A percentile compares a stretch with the other conserved stretches of the same genome.
These are phyloP conservation scores for Callorhinus ursinus DNA, from an alignment of 2,113 vertebrate genomes.

Conservation along the genomic window DNA sequence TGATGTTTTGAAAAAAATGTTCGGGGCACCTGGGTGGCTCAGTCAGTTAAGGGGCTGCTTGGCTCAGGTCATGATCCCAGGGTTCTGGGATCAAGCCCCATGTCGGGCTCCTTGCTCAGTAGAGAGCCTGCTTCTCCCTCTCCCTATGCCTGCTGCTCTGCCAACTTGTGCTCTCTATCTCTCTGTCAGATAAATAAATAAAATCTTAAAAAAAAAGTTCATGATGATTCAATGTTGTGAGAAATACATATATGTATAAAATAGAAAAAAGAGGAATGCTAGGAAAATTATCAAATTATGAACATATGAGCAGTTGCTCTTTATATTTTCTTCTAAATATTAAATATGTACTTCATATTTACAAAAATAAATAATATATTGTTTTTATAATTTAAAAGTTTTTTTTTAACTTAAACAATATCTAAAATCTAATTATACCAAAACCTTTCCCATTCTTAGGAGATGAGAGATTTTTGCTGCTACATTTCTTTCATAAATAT, in stretches of 20 bases:
- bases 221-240: background rate
- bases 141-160: no score
- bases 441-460: background rate
- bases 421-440: background rate
- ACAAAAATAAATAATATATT: background rate
- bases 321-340: background rate
- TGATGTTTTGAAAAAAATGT: background rate
- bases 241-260: background rate
- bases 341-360: background rate
- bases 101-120: no score
- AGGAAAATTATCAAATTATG: background rate
- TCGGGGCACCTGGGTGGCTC: no score
- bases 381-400: background rate
- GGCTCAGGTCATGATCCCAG: no score
- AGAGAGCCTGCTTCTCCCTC: no score
- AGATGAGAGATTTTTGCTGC: background rate
- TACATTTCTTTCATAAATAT: background rate
- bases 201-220: background rate
- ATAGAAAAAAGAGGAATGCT: background rate
- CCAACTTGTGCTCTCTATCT: no score
- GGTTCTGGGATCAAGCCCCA: no score
- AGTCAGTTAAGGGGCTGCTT: no score
- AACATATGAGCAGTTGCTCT: background rate
- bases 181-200: no score
- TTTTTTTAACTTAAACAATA: background rate